A percentile compares a stretch with the other conserved stretches of the same genome.
Evolutionary conservation across 2,113 vertebrate genomes (phyloP).

Genomic region (Nerophis ophidion): DNA sequence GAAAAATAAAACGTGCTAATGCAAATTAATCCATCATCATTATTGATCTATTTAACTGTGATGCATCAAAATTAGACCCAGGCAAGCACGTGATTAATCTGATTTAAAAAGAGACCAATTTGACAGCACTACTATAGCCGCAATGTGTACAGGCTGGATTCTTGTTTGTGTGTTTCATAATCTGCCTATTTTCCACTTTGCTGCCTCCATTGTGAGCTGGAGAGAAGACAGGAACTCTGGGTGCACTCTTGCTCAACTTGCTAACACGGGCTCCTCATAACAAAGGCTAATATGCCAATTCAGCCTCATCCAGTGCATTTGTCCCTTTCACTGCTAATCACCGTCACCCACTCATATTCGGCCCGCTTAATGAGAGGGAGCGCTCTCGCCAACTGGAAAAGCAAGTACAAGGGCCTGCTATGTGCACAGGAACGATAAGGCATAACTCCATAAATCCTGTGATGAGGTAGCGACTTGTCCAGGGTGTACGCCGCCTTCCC

Average conservation of each 20-base stretch:
- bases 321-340: conserved; percentile 57
- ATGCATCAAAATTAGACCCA: not conserved
- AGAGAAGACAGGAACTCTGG: conserved; percentile 41
- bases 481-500: too few species aligned
- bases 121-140: too few species aligned
- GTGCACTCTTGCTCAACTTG: conserved; percentile 40
- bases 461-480: too few species aligned
- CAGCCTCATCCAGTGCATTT: conserved; percentile 48
- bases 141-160: not conserved
- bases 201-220: conserved; percentile 50
- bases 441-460: conserved; percentile 3
- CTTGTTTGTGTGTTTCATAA: conserved; percentile 25
- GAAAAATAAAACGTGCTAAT: too few species aligned
- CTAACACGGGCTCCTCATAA: conserved; percentile 37
- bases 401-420: conserved; percentile 37
- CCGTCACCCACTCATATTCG: conserved; percentile 44
- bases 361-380: conserved; percentile 43
- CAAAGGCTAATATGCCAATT: conserved; percentile 45
- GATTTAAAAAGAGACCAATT: too few species aligned
- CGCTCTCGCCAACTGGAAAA: conserved; percentile 39
- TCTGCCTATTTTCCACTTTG: conserved; percentile 58
- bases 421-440: conserved; percentile 46
- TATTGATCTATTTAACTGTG: not conserved
- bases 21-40: too few species aligned
- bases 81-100: too few species aligned